Base-by-base conservation (phyloP, 2,797 vertebrate species). In the Phoxinus dragarum region DNA sequence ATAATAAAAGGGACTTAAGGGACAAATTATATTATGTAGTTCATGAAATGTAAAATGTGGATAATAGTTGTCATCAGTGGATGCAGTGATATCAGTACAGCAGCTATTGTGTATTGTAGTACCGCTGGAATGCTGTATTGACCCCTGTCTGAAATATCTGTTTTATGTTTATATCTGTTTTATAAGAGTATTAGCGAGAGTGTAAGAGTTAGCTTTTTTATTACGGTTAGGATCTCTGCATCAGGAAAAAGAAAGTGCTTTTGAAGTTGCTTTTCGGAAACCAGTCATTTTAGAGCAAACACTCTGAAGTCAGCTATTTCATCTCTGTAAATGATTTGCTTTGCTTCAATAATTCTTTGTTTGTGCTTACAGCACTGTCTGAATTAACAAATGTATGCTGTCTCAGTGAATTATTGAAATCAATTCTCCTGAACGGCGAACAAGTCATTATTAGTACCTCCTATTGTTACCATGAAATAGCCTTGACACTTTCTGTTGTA, bases 271-370 rank as follows among this genome's bases (percentile, higher is more conserved):
- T 49, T 75, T 85, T 73, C 38, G 19, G 40, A 87, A 82, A 66
- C 76, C 74, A 44, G 11, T 27, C 61, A 34, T 36, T 85, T 38
- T 82, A 49, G 52, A 44, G 21, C 27, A 56, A 38, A 23, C 79
- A 38, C 23, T 56, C 47, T 78, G 23, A 78, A 40, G 71, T 78
- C 80, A 81, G 52, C 17, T 67, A 61, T 86, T 81, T 68, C 38
- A 61, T 49, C 16, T 71, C 73, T 40, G 16, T 67, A 74, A 69
- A 73, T 56, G 34, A 75, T 83, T 88, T 84, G 36, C 78, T 82
- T 79, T 38, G 78, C 61, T 74, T 81, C 47, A 73, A 81, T 86
- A 69, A 88, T 80, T 86, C 40, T 84, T 84, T 49, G 23, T 47
- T 66, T 79, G 77, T 47, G 66, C 61, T 68, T 69, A 42, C 40